A percentile compares a stretch with the other conserved stretches of the same genome.
These are phyloP conservation scores for Malurus splendens DNA, from an alignment of 2,797 vertebrate genomes.

Conservation along the genomic window DNA sequence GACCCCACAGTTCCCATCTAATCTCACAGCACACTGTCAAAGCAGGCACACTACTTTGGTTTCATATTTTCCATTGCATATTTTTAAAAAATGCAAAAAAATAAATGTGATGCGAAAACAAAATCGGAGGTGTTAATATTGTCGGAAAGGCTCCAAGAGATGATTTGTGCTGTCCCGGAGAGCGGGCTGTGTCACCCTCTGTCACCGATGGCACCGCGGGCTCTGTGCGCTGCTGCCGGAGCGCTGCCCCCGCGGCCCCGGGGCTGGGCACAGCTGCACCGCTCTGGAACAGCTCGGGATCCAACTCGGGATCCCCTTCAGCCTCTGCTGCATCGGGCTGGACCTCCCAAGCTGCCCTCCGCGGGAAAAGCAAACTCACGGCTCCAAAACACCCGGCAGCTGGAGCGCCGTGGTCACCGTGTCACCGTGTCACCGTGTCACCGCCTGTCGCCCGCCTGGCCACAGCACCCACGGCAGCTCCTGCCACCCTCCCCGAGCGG, in stretches of 20 bases:
- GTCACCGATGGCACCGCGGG: not conserved
- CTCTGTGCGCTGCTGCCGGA: not conserved
- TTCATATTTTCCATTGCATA: not conserved
- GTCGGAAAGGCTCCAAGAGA: not conserved
- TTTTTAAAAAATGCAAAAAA: not conserved
- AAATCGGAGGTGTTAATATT: not conserved
- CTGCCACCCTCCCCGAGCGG: rapidly evolving
- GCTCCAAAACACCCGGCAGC: not conserved
- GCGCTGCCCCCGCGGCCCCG: rapidly evolving
- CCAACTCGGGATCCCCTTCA: too few species aligned
- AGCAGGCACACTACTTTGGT: not conserved
- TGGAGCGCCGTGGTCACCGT: not conserved
- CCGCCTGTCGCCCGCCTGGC: not conserved
- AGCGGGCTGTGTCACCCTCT: not conserved
- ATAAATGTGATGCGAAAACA: not conserved
- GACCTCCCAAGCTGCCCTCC: not conserved
- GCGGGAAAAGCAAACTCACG: not conserved
- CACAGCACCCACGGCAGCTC: not conserved
- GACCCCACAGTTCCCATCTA: not conserved
- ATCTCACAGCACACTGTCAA: not conserved
- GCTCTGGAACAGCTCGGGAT: not conserved
- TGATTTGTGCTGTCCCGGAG: not conserved
- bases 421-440: not conserved
- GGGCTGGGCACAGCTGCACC: rapidly evolving
- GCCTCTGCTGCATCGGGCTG: not conserved